phyloP scores from a whole-genome alignment of 2,888 invertebrate genomes.

The Hetaerina titia region DNA sequence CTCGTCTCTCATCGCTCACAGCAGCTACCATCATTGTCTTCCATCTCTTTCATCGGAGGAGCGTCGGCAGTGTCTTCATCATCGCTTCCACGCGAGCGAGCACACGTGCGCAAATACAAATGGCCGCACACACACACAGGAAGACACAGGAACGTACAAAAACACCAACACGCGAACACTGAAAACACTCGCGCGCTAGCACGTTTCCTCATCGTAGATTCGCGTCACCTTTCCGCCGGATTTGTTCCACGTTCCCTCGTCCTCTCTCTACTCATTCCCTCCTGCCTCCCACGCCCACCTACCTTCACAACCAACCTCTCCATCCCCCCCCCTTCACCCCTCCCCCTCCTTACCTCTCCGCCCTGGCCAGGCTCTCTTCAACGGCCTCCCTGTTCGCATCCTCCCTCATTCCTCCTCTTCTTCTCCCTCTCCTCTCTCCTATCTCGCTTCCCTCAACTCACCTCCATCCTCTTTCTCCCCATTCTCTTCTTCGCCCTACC shows the following conservation, averaged over 20 bases:
- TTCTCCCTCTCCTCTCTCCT: neutral
- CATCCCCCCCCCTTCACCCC: neutral
- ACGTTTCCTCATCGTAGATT: neutral
- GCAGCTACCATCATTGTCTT: conserved; percentile 3
- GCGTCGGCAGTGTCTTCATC: conserved; percentile 31
- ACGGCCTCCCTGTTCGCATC: neutral
- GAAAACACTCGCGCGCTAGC: neutral
- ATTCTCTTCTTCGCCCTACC: neutral
- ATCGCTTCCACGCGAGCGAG: neutral
- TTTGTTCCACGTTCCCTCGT: neutral
- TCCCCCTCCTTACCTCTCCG: neutral
- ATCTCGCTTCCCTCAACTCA: neutral
- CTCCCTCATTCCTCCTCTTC: neutral
- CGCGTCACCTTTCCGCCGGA: conserved; percentile 23
- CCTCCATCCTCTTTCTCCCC: neutral
- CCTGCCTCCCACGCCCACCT: neutral
- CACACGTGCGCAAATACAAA: conserved; percentile 2
- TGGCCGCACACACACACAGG: neutral
- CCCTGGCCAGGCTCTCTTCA: neutral
- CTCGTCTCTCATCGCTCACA: neutral
- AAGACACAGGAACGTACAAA: neutral
- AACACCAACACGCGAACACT: neutral
- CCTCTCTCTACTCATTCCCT: neutral
- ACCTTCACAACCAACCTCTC: neutral
- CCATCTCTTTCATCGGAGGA: conserved; percentile 14